Percentiles rank a stretch among this genome's conserved stretches.
phyloP scores from a whole-genome alignment of 92 coral and sea anemone genomes.

The Pocillopora grandis region DNA sequence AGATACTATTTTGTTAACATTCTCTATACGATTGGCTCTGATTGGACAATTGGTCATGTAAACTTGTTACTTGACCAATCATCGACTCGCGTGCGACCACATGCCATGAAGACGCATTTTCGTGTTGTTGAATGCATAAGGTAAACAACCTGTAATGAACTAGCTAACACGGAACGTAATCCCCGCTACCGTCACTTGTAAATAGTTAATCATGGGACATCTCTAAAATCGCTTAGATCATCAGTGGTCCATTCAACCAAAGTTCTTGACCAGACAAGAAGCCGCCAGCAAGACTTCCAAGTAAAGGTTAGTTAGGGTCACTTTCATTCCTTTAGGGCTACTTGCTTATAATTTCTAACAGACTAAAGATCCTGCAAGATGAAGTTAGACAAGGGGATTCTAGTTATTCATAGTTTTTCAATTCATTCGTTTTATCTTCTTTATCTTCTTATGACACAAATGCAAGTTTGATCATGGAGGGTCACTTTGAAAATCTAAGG shows the following conservation, averaged over 20 bases:
- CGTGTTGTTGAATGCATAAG: conserved; percentile 11
- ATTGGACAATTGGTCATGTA: background rate
- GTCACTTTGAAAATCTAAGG: background rate
- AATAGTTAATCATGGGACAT: conserved; percentile 29
- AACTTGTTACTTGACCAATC: conserved; percentile 7
- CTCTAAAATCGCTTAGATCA: conserved; percentile 35
- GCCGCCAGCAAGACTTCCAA: conserved; percentile 1
- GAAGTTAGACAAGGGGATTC: background rate
- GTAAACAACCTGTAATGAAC: conserved; percentile 36
- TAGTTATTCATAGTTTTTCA: background rate
- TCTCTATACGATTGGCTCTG: background rate
- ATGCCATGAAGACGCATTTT: background rate
- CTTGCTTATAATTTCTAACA: background rate
- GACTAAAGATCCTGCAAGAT: background rate
- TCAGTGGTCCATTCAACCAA: conserved; percentile 16
- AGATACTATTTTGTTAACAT: background rate
- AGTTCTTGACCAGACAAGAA: conserved; percentile 25
- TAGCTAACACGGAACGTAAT: conserved; percentile 40
- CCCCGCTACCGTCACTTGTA: background rate
- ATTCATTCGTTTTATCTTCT: background rate
- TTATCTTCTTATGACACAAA: no score
- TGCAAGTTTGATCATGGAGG: no score
- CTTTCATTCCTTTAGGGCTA: background rate
- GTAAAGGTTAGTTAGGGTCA: conserved; percentile 20
- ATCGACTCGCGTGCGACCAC: background rate